Conservation (phyloP, 2,888 invertebrate species). For the Bellardia pandia region DNA sequence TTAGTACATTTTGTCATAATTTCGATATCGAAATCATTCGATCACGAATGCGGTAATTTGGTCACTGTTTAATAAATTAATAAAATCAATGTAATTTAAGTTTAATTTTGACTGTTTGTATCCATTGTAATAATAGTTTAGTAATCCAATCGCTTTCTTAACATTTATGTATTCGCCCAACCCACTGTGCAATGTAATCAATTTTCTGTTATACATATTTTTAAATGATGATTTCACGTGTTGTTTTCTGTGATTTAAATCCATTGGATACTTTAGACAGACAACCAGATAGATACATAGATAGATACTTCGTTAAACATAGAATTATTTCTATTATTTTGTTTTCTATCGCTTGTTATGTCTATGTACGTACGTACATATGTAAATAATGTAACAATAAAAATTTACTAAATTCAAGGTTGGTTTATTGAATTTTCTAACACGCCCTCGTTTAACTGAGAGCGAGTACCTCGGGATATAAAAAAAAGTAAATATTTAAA, state of each 20-base stretch:
- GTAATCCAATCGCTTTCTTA: no score
- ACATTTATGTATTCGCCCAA: no score
- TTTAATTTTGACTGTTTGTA: no score
- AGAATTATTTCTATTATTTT: background rate
- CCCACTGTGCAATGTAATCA: background rate
- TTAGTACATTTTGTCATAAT: no score
- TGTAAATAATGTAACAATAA: background rate
- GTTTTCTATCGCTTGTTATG: background rate
- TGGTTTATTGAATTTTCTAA: background rate
- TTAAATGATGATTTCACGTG: conserved; percentile 29
- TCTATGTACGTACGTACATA: background rate
- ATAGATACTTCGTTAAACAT: background rate
- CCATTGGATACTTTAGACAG: background rate
- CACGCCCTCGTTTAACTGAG: background rate
- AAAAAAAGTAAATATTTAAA: no score
- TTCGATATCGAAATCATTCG: no score
- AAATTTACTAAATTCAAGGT: conserved; percentile 1
- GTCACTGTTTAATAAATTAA: no score
- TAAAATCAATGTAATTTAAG: no score
- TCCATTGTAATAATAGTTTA: no score
- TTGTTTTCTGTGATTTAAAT: background rate
- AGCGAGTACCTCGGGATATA: background rate
- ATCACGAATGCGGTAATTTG: no score
- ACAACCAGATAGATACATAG: background rate
- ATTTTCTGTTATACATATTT: background rate